Percentiles rank a stretch among this genome's conserved stretches.
These are phyloP conservation scores for Xanthia icteritia DNA, from an alignment of 2,888 invertebrate genomes.

Conservation along the genomic window DNA sequence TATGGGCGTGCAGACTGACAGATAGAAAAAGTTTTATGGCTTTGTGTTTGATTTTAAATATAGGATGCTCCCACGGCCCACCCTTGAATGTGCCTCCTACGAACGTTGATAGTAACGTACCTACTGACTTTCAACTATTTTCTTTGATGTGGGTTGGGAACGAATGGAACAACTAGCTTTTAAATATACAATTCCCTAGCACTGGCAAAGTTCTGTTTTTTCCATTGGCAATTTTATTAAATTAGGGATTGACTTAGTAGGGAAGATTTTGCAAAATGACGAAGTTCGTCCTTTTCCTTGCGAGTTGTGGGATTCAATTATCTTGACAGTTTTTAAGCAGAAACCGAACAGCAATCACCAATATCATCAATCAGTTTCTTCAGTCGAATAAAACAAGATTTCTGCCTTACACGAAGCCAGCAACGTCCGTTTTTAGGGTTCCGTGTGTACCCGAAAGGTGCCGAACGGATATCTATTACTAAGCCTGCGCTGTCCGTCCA, in stretches of 20 bases:
- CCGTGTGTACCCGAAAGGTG: not conserved
- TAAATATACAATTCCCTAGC: not conserved
- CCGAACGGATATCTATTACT: no score
- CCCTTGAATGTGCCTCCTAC: slow-evolving; percentile 46
- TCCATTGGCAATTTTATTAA: not conserved
- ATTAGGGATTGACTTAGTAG: slow-evolving; percentile 1
- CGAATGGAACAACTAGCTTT: not conserved
- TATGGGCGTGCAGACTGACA: slow-evolving; percentile 27
- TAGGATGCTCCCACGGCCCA: slow-evolving; percentile 41
- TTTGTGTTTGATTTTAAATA: slow-evolving; percentile 51
- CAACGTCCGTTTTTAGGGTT: not conserved
- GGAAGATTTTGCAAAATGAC: not conserved
- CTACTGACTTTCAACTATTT: slow-evolving; percentile 1
- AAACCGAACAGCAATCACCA: not conserved
- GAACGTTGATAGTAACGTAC: slow-evolving; percentile 12
- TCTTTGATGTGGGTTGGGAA: slow-evolving; percentile 7
- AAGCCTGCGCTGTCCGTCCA: no score
- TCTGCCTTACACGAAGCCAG: not conserved
- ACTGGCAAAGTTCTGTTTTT: not conserved
- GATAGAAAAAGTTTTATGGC: slow-evolving; percentile 37
- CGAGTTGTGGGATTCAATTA: not conserved
- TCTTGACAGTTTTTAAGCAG: not conserved
- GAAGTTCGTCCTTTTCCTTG: not conserved
- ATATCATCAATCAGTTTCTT: not conserved
- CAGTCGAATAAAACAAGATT: not conserved